A percentile compares a stretch with the other conserved stretches of the same genome.
phyloP scores from a whole-genome alignment of 2,888 invertebrate species.

The Bimastos eiseni region DNA sequence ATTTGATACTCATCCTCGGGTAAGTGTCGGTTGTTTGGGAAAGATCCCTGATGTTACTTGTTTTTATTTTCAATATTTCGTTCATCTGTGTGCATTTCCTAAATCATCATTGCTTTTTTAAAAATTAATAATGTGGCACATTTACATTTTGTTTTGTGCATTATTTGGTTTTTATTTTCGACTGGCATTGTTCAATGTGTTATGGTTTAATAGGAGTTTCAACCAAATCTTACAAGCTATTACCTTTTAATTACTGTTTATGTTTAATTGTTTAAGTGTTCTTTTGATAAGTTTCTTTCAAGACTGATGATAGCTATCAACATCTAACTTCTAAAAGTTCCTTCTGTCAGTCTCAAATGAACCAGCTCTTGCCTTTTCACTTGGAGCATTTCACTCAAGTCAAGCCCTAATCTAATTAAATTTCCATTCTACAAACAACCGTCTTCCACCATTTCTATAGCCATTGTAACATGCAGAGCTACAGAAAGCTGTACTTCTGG shows the following conservation, averaged over 20 bases:
- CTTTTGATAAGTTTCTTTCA: neutral
- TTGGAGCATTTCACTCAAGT: too few relatives aligned
- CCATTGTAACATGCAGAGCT: too few relatives aligned
- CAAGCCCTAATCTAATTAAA: too few relatives aligned
- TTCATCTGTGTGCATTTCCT: neutral
- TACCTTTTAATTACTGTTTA: neutral
- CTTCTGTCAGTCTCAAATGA: neutral
- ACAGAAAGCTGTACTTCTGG: too few relatives aligned
- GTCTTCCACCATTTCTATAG: too few relatives aligned
- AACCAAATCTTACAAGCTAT: neutral
- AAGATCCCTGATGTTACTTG: neutral
- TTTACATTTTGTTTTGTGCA: neutral
- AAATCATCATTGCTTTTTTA: neutral
- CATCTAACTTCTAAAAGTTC: neutral
- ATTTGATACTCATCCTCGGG: neutral
- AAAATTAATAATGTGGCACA: neutral
- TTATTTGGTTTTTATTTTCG: neutral
- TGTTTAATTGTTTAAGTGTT: neutral
- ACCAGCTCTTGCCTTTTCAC: neutral
- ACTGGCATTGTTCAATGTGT: neutral
- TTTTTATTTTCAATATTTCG: neutral
- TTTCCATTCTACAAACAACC: too few relatives aligned
- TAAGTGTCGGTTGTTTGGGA: neutral
- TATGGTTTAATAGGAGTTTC: neutral
- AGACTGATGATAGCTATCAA: neutral